Conservation (phyloP, 2,113 vertebrate species). For the Pteropus alecto region DNA sequence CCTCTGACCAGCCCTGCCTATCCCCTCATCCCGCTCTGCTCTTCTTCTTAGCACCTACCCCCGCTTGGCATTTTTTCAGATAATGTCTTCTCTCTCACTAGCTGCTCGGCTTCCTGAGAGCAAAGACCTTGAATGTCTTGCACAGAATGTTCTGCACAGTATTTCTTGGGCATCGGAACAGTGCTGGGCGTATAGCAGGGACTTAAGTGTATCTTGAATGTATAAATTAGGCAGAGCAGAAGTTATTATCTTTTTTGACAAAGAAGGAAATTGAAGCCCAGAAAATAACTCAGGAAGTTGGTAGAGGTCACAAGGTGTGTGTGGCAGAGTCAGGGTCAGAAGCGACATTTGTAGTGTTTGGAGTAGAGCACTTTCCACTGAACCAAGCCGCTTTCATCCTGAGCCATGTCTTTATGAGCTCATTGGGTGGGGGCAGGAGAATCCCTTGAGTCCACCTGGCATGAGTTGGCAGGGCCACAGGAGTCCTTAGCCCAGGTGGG, state of each 20-base stretch:
- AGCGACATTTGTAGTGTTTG: neutral
- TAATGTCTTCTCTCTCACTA: neutral
- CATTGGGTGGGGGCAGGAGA: neutral
- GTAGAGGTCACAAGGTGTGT: neutral
- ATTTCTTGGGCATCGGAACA: neutral
- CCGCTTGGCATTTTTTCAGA: neutral
- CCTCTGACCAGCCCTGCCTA: neutral
- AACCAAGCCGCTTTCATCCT: neutral
- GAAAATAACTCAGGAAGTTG: neutral
- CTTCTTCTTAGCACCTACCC: neutral
- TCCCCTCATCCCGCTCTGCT: neutral
- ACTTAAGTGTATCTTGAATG: neutral
- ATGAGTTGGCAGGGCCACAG: neutral
- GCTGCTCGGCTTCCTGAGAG: neutral
- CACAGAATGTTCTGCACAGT: neutral
- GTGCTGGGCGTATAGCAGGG: neutral
- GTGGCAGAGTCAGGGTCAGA: neutral
- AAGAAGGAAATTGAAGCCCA: constrained; percentile 3
- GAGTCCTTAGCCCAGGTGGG: neutral
- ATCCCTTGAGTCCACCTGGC: neutral
- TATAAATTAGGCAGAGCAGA: neutral
- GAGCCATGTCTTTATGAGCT: neutral
- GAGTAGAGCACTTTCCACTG: neutral
- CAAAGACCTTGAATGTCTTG: neutral
- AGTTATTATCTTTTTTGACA: neutral